Percentiles rank a stretch among this genome's conserved stretches.
Conservation (phyloP, 2,797 vertebrate genomes). For the Aeoliscus strigatus region DNA sequence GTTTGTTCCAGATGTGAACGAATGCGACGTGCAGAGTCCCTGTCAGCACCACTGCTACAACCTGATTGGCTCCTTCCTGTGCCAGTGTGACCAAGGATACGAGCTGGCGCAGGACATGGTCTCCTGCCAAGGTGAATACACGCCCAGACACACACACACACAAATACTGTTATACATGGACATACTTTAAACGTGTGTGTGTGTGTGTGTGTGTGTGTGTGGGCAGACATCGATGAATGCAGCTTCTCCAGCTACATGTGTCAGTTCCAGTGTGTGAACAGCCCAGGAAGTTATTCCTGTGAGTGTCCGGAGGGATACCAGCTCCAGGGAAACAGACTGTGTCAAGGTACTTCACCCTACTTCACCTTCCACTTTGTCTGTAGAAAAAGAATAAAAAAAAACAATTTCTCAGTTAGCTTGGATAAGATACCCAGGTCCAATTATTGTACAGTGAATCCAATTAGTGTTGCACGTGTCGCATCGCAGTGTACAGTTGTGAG, state of each 20-base stretch:
- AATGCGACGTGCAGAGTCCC: conserved; percentile 86
- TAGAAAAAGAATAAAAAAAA: too few species aligned
- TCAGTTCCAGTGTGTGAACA: conserved; percentile 91
- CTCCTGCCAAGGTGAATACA: conserved; percentile 85
- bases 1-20: conserved; percentile 87
- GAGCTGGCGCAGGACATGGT: conserved; percentile 86
- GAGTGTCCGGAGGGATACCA: conserved; percentile 95
- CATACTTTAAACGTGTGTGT: neutral
- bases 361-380: conserved; percentile 5
- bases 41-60: conserved; percentile 96
- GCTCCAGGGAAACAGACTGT: conserved; percentile 87
- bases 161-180: neutral
- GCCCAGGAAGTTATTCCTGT: conserved; percentile 89
- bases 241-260: conserved; percentile 89
- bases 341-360: conserved; percentile 81
- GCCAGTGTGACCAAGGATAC: conserved; percentile 92
- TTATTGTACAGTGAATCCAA: too few species aligned
- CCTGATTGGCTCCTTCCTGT: conserved; percentile 91
- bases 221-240: conserved; percentile 91
- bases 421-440: too few species aligned
- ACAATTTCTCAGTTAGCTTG: too few species aligned
- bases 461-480: too few species aligned
- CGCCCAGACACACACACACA: neutral
- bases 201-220: conserved; percentile 20
- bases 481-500: too few species aligned